phyloP scores from a whole-genome alignment of 2,888 invertebrate genomes.

The Geotrupes spiniger region DNA sequence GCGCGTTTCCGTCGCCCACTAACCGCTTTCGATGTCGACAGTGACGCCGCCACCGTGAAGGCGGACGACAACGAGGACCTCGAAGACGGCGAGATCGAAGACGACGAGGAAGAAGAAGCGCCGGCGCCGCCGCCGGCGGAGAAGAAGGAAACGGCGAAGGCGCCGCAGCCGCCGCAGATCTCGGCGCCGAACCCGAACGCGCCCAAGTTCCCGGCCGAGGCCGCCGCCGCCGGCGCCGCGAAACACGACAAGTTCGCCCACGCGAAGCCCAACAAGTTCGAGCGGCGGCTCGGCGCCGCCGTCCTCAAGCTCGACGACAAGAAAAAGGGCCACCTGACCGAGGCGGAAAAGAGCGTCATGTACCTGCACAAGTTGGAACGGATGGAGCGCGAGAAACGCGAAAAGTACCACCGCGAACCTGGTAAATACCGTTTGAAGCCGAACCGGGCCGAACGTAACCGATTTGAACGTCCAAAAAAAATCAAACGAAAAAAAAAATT shows the following conservation, averaged over 20 bases:
- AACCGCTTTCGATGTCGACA: constrained; percentile 23
- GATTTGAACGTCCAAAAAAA: too few relatives aligned
- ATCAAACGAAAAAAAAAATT: too few relatives aligned
- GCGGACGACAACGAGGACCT: constrained; percentile 58
- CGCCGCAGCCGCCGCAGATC: constrained; percentile 16
- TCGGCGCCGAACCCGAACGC: not conserved
- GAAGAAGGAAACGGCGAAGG: constrained; percentile 10
- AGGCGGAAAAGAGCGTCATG: constrained; percentile 49
- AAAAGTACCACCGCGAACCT: constrained; percentile 42
- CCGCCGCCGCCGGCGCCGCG: constrained; percentile 43
- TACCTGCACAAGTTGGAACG: constrained; percentile 46
- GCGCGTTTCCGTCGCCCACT: too few relatives aligned
- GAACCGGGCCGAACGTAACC: too few relatives aligned
- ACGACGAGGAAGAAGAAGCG: constrained; percentile 58
- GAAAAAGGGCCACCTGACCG: constrained; percentile 45
- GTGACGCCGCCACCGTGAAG: constrained; percentile 22
- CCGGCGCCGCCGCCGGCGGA: constrained; percentile 54
- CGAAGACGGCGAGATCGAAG: constrained; percentile 86
- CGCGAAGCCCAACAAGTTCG: constrained; percentile 21
- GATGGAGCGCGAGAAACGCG: constrained; percentile 46
- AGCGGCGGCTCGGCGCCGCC: constrained; percentile 25
- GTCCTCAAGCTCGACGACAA: constrained; percentile 38
- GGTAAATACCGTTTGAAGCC: constrained; percentile 8
- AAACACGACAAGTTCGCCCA: constrained; percentile 4
- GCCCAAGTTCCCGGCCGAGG: constrained; percentile 35